Evolutionary conservation across 2,888 invertebrate species (phyloP).

Genomic region (Latrodectus hesperus): DNA sequence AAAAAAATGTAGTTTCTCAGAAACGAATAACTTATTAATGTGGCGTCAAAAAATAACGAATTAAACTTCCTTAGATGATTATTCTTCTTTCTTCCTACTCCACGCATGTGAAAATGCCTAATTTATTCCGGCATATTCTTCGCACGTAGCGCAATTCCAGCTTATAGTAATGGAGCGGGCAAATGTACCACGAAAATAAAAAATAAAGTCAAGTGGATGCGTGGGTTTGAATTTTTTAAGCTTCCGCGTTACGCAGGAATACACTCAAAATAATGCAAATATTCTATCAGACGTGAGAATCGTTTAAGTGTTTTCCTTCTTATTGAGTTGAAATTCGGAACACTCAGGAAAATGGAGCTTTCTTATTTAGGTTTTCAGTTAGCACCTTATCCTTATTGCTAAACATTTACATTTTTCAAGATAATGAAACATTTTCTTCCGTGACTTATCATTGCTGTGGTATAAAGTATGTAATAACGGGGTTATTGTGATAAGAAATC

Average conservation of each 20-base stretch:
- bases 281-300: neutral
- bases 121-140: slow-evolving; percentile 54
- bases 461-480: too few species aligned
- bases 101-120: slow-evolving; percentile 46
- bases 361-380: neutral
- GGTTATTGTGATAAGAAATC: too few species aligned
- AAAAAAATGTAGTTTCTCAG: too few species aligned
- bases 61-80: slow-evolving; percentile 23
- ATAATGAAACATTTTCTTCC: neutral
- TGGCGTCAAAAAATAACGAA: slow-evolving; percentile 27
- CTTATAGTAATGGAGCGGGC: slow-evolving; percentile 28
- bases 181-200: slow-evolving; percentile 8
- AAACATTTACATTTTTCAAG: neutral
- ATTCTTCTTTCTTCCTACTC: slow-evolving; percentile 1
- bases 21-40: slow-evolving; percentile 1
- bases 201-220: neutral
- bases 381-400: neutral
- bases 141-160: slow-evolving; percentile 22
- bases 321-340: neutral
- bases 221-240: slow-evolving; percentile 4
- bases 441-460: too few species aligned
- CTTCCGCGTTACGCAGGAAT: neutral
- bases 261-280: neutral
- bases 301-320: neutral
- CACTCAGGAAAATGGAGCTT: neutral